phyloP scores from a whole-genome alignment of 30 jellyfish, hydroid and myxozoan genomes.

The Nemopilema nomurai region DNA sequence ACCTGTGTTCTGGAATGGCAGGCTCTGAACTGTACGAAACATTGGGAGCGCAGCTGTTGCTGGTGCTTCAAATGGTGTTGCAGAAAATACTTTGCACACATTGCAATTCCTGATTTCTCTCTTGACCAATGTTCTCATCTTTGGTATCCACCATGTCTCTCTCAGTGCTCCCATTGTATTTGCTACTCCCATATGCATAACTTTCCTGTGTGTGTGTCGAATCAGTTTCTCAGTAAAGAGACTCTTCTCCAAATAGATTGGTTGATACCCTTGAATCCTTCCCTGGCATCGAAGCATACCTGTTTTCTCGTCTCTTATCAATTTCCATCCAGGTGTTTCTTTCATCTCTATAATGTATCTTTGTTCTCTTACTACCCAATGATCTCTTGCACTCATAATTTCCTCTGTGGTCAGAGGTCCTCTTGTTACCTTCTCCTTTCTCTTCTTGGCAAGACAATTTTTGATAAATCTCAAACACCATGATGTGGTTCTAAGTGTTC shows the following conservation, averaged over 20 bases:
- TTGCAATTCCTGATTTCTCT: slow-evolving; percentile 21
- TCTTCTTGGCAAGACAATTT: slow-evolving; percentile 34
- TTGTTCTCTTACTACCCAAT: slow-evolving; percentile 22
- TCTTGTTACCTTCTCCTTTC: slow-evolving; percentile 37
- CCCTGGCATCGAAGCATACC: slow-evolving; percentile 24
- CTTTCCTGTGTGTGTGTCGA: slow-evolving; percentile 12
- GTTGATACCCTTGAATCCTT: slow-evolving; percentile 22
- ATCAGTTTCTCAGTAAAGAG: slow-evolving; percentile 26
- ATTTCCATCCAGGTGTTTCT: slow-evolving; percentile 8
- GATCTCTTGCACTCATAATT: slow-evolving; percentile 6
- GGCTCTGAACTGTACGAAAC: slow-evolving; percentile 12
- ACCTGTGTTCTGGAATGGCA: slow-evolving; percentile 42
- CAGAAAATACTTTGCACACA: slow-evolving; percentile 38
- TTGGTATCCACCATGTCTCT: slow-evolving; percentile 55
- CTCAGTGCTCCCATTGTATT: slow-evolving; percentile 51
- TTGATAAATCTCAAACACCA: slow-evolving; percentile 37
- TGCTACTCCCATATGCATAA: slow-evolving; percentile 27
- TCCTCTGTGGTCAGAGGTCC: slow-evolving; percentile 32
- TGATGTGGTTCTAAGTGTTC: slow-evolving; percentile 39
- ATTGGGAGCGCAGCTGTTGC: slow-evolving; percentile 35
- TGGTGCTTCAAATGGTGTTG: slow-evolving; percentile 30
- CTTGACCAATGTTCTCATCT: slow-evolving; percentile 47
- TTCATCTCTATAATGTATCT: slow-evolving; percentile 6
- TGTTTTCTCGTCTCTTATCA: slow-evolving; percentile 7
- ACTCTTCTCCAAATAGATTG: slow-evolving; percentile 26